A percentile compares a stretch with the other conserved stretches of the same genome.
Evolutionary conservation across 2,797 vertebrate species (phyloP).

Genomic region (Micrastur ruficollis): DNA sequence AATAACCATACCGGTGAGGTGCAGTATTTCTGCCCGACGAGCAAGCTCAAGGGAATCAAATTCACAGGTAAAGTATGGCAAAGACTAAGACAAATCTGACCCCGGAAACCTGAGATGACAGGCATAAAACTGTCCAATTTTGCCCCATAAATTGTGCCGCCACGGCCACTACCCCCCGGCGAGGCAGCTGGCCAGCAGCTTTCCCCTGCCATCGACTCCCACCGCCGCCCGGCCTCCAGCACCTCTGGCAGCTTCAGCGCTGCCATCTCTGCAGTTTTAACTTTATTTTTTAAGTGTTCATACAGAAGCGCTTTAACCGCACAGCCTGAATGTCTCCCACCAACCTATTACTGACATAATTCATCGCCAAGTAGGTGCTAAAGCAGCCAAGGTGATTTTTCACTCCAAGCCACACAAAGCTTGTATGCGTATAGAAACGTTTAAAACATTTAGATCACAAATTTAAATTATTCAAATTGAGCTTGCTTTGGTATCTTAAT

Average conservation of each 20-base stretch:
- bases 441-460: not conserved
- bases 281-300: not conserved
- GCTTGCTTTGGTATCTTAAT: not conserved
- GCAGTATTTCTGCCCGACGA: not conserved
- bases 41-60: not conserved
- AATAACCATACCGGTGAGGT: rapidly evolving
- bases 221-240: not conserved
- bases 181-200: not conserved
- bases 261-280: not conserved
- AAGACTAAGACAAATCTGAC: not conserved
- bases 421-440: not conserved
- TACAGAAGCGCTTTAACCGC: not conserved
- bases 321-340: not conserved
- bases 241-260: not conserved
- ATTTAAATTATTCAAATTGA: not conserved
- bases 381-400: not conserved
- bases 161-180: rapidly evolving
- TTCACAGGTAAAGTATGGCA: not conserved
- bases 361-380: not conserved
- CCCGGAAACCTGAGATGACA: not conserved
- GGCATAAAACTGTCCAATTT: not conserved
- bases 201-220: not conserved
- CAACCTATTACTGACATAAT: not conserved
- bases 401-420: not conserved
- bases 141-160: not conserved